Evolutionary conservation across 2,797 vertebrate species (phyloP).

Genomic region (Columba guinea): DNA sequence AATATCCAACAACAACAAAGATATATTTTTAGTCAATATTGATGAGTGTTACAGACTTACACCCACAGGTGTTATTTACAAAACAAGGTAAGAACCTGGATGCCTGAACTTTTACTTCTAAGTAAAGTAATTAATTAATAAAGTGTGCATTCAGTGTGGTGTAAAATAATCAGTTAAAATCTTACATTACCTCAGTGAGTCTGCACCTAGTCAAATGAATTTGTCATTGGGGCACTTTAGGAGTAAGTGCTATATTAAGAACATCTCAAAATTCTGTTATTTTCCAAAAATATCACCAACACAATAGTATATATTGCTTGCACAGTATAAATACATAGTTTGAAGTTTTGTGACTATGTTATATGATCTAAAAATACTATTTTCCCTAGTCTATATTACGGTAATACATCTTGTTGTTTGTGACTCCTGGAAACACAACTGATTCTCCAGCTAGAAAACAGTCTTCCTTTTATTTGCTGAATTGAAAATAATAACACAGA

Average conservation of each 20-base stretch:
- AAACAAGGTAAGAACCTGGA: neutral
- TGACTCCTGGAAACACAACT: neutral
- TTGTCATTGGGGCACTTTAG: neutral
- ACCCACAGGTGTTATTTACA: neutral
- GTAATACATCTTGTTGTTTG: neutral
- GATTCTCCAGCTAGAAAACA: neutral
- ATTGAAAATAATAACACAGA: neutral
- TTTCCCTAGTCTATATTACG: neutral
- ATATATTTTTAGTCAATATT: neutral
- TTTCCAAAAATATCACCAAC: neutral
- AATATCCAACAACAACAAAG: neutral
- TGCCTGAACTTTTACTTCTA: neutral
- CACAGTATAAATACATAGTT: neutral
- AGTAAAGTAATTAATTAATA: neutral
- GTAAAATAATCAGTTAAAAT: neutral
- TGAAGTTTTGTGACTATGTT: neutral
- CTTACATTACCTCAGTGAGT: neutral
- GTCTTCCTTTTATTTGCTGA: neutral
- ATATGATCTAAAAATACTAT: neutral
- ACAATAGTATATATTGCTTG: neutral
- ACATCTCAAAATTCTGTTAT: neutral
- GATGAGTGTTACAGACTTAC: neutral
- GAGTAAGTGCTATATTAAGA: neutral
- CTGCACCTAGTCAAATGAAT: neutral
- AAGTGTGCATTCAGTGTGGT: neutral